Evolutionary conservation across 2,888 invertebrate genomes (phyloP).

Genomic region (Cataglyphis altisquamis): DNA sequence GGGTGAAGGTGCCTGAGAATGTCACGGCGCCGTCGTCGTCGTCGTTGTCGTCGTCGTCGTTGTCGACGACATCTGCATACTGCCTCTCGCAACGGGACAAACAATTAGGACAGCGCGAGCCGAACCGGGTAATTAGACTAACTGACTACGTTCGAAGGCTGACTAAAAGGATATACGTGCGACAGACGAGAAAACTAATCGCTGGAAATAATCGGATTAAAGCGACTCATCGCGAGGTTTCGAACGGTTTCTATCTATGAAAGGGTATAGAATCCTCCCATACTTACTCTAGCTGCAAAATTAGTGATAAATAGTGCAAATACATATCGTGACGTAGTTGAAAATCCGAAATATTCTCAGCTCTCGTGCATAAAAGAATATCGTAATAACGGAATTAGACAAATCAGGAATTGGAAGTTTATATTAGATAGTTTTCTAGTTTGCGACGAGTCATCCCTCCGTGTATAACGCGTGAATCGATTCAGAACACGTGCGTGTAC

Average conservation of each 20-base stretch:
- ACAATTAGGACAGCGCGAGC: conserved; percentile 72
- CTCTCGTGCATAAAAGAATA: not conserved
- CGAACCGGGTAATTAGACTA: conserved; percentile 71
- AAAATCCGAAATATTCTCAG: not conserved
- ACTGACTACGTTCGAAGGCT: conserved; percentile 61
- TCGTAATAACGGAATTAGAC: not conserved
- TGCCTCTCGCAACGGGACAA: conserved; percentile 60
- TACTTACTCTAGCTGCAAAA: conserved; percentile 9
- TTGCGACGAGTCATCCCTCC: not conserved
- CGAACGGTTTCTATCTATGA: conserved; percentile 21
- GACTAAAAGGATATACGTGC: conserved; percentile 60
- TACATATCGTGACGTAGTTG: conserved; percentile 14
- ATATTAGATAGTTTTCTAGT: not conserved
- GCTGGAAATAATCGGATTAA: conserved; percentile 77
- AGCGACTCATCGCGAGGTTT: conserved; percentile 61
- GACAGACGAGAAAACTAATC: conserved; percentile 74
- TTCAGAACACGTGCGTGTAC: conserved; percentile 30
- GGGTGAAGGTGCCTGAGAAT: conserved; percentile 23
- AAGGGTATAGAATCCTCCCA: not conserved
- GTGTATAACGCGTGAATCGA: not conserved
- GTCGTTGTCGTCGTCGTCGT: conserved; percentile 47
- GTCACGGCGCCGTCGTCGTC: conserved; percentile 36
- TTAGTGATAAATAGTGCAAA: not conserved
- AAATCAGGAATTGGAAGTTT: not conserved
- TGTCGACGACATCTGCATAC: conserved; percentile 59